Evolutionary conservation across 2,113 vertebrate species (phyloP).

Genomic region (Cavia aperea): DNA sequence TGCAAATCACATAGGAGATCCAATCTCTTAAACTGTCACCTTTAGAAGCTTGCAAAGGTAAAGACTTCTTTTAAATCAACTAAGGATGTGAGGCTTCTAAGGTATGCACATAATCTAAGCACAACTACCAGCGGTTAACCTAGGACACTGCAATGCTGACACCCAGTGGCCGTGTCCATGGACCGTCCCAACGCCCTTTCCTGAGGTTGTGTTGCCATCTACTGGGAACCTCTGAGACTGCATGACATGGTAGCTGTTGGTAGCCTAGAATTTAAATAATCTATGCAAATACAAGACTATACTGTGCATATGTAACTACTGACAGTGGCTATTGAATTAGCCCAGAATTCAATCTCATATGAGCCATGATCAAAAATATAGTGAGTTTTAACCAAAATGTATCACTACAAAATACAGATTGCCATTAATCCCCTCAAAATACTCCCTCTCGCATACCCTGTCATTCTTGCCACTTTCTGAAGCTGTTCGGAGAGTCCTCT

Average conservation of each 20-base stretch:
- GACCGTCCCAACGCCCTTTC: background rate
- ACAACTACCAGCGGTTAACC: accelerated
- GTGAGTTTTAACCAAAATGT: background rate
- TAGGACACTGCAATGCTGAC: background rate
- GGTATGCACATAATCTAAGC: accelerated
- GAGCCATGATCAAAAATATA: background rate
- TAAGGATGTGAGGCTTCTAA: background rate
- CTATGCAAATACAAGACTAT: accelerated
- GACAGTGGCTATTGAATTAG: background rate
- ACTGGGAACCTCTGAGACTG: conserved; percentile 38
- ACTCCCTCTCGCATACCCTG: background rate
- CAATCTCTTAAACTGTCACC: background rate
- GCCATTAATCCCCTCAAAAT: background rate
- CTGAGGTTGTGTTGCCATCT: conserved; percentile 69
- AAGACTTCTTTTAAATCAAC: background rate
- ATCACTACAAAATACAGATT: background rate
- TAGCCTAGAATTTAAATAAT: background rate
- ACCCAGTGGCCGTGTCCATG: background rate
- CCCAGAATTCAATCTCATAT: background rate
- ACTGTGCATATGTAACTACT: accelerated
- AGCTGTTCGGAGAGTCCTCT: background rate
- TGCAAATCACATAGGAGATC: background rate
- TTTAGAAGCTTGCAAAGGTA: background rate
- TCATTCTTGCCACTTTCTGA: background rate
- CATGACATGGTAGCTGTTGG: background rate